Conservation (phyloP, 2,888 invertebrate genomes). For the Glaucopsyche alexis region DNA sequence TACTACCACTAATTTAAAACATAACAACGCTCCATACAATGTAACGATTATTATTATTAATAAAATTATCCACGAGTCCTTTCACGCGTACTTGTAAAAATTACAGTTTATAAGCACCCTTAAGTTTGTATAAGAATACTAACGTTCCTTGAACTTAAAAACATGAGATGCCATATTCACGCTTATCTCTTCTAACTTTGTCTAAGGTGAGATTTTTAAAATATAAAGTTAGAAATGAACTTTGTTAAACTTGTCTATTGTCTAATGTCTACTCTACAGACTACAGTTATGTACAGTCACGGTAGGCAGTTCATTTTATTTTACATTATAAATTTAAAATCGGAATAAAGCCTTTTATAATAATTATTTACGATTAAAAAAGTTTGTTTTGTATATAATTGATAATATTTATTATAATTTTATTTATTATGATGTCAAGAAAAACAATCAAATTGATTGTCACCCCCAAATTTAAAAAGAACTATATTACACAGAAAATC, state of each 20-base stretch:
- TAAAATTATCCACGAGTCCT: not conserved
- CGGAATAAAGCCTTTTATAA: too few relatives aligned
- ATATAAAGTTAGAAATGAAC: not conserved
- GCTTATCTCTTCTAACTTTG: not conserved
- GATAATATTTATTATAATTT: too few relatives aligned
- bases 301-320: slow-evolving; percentile 6
- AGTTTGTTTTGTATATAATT: too few relatives aligned
- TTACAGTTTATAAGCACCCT: not conserved
- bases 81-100: not conserved
- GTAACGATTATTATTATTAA: not conserved
- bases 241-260: not conserved
- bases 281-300: not conserved
- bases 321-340: not conserved
- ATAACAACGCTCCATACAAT: not conserved
- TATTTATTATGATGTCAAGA: too few relatives aligned
- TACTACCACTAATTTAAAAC: not conserved
- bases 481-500: too few relatives aligned
- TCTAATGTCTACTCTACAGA: not conserved
- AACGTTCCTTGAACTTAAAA: not conserved
- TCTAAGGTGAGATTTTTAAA: not conserved
- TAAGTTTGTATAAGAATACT: not conserved
- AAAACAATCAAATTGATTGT: too few relatives aligned
- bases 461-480: too few relatives aligned
- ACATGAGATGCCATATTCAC: not conserved
- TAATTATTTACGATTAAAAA: too few relatives aligned